Base-by-base conservation (phyloP, 2,113 vertebrate genomes). In the Solea senegalensis region DNA sequence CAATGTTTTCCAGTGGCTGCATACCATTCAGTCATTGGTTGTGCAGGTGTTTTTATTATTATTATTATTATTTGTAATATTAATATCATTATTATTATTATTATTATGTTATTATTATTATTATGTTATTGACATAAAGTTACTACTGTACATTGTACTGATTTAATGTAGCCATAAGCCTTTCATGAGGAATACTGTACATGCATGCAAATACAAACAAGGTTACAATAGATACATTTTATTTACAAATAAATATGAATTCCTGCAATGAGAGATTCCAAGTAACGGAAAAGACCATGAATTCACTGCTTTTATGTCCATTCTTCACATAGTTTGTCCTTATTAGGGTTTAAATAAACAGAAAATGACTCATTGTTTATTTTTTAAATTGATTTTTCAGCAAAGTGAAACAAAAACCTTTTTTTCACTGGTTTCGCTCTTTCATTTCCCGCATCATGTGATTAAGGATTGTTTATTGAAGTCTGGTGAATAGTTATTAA, bases 381-480 rank as follows among this genome's bases (percentile, higher is more conserved):
- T 16, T 26, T 63, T 7, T 56, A 45, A 62, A 65, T 34, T 0
- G 8, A 1, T 74, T 62, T 65, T 78, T 16, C 3, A 1, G n/a
- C 41, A 1, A 79, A 64, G 39, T 60, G 15, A 60, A 69, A n/a
- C 1, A 45, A 60, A 74, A 63, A 11, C 40, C 1, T 21, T 21
- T 21, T 21, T 21, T 1, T 21, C 21, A 21, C 1, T 21, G 21
- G 21, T 21, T 21, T 21, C 1, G 21, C 21, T 21, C 12, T 11
- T 13, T 54, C 10, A 59, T 60, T 71, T 46, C 11, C 15, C n/a
- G 34, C 34, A 34, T 9, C 10, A 26, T 5, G 10, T 48, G 45
- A 13, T 5, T 12, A 11, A 39, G 9, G 60, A 12, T 3, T 59
- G 34, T 46, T 66, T 51, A 41, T 15, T 40, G 41, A 50, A 43